A percentile compares a stretch with the other conserved stretches of the same genome.
phyloP scores from a whole-genome alignment of 2,113 vertebrate genomes.

The Amphiprion percula region DNA sequence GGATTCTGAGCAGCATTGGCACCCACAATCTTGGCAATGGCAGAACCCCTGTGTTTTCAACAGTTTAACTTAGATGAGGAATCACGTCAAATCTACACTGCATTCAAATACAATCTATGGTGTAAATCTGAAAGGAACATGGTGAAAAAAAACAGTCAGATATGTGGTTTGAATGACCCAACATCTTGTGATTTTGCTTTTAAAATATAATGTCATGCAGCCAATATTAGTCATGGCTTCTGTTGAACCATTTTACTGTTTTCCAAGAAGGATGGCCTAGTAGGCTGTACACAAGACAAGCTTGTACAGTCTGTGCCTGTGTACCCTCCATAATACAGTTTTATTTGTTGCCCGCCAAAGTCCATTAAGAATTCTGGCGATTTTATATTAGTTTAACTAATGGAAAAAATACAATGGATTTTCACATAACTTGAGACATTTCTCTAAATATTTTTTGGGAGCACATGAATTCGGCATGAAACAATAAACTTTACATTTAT shows the following conservation, averaged over 20 bases:
- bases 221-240: too few relatives aligned
- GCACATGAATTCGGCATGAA: background rate
- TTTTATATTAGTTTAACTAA: background rate
- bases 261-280: too few relatives aligned
- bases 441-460: accelerated
- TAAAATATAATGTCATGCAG: too few relatives aligned
- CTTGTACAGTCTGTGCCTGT: too few relatives aligned
- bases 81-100: background rate
- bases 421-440: background rate
- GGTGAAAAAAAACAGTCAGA: background rate
- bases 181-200: background rate
- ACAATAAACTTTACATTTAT: background rate
- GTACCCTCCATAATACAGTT: background rate
- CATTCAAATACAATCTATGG: background rate
- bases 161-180: background rate
- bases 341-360: background rate
- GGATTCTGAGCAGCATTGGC: constrained; percentile 86
- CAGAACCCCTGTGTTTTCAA: constrained; percentile 90
- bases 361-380: background rate
- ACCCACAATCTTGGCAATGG: constrained; percentile 95
- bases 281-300: background rate
- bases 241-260: too few relatives aligned
- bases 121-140: background rate
- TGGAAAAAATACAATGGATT: background rate
- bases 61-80: background rate